Percentiles rank a stretch among this genome's conserved stretches.
phyloP scores from a whole-genome alignment of 2,888 invertebrate genomes.

The Teleiodes luculella region DNA sequence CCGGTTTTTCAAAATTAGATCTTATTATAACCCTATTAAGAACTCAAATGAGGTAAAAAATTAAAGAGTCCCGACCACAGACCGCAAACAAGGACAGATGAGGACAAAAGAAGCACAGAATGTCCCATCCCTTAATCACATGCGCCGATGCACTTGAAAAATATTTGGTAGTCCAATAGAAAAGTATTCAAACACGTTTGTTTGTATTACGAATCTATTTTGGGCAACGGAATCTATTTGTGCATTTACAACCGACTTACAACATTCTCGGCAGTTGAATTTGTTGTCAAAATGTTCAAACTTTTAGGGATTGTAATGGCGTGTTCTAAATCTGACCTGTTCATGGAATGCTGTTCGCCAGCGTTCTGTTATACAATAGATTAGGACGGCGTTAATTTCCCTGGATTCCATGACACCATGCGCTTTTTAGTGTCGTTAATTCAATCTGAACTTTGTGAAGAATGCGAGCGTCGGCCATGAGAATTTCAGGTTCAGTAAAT shows the following conservation, averaged over 20 bases:
- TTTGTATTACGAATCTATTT: conserved; percentile 63
- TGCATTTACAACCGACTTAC: conserved; percentile 55
- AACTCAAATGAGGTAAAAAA: conserved; percentile 36
- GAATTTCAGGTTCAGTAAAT: conserved; percentile 62
- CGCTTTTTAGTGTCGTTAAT: conserved; percentile 63
- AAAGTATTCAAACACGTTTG: conserved; percentile 51
- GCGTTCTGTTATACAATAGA: conserved; percentile 50
- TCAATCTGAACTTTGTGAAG: conserved; percentile 53
- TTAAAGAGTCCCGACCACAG: conserved; percentile 52
- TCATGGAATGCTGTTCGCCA: conserved; percentile 55
- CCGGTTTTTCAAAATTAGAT: conserved; percentile 27
- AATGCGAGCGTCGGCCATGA: conserved; percentile 55
- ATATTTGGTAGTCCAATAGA: conserved; percentile 63
- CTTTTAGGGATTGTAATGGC: conserved; percentile 37
- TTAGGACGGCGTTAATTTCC: conserved; percentile 57
- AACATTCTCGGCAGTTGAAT: conserved; percentile 45
- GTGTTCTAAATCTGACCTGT: conserved; percentile 60
- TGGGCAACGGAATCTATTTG: conserved; percentile 48
- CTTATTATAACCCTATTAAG: conserved; percentile 43
- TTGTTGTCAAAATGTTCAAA: conserved; percentile 61
- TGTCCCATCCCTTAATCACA: conserved; percentile 77
- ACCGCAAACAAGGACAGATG: conserved; percentile 68
- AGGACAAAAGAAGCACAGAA: conserved; percentile 65
- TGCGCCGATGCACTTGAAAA: conserved; percentile 73
- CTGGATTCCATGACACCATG: conserved; percentile 49